Percentiles rank a stretch among this genome's conserved stretches.
Evolutionary conservation across 2,888 invertebrate species (phyloP).

Genomic region (Cheilosia scutellata): DNA sequence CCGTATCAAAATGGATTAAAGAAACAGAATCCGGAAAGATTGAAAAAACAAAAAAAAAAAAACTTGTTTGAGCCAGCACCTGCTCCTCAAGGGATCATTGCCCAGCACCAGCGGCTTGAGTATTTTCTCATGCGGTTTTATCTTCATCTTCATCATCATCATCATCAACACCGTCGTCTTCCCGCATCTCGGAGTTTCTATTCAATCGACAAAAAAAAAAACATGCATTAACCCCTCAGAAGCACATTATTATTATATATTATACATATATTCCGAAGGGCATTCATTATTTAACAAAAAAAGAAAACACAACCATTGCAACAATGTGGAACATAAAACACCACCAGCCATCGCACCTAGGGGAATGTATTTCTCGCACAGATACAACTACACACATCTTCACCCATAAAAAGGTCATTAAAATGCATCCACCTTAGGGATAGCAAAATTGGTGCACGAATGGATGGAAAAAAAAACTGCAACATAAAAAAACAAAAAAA

Average conservation of each 20-base stretch:
- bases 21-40: conserved; percentile 37
- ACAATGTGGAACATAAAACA: conserved; percentile 76
- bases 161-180: conserved; percentile 37
- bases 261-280: conserved; percentile 34
- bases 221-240: conserved; percentile 70
- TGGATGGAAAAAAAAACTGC: conserved; percentile 58
- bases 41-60: conserved; percentile 29
- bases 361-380: conserved; percentile 45
- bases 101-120: conserved; percentile 48
- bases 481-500: conserved; percentile 16
- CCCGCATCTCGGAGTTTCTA: conserved; percentile 58
- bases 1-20: conserved; percentile 72
- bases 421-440: conserved; percentile 75
- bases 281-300: conserved; percentile 59
- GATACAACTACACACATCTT: conserved; percentile 9
- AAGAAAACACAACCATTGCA: conserved; percentile 51
- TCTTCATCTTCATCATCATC: conserved; percentile 61
- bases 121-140: conserved; percentile 65
- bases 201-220: conserved; percentile 64
- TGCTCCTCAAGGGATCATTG: conserved; percentile 73
- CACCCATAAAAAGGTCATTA: conserved; percentile 71
- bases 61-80: conserved; percentile 71
- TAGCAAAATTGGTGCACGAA: conserved; percentile 68
- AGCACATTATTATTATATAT: conserved; percentile 64
- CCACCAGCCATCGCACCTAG: conserved; percentile 64